phyloP scores from a whole-genome alignment of 2,797 vertebrate species.

The Buceros bicornis region DNA sequence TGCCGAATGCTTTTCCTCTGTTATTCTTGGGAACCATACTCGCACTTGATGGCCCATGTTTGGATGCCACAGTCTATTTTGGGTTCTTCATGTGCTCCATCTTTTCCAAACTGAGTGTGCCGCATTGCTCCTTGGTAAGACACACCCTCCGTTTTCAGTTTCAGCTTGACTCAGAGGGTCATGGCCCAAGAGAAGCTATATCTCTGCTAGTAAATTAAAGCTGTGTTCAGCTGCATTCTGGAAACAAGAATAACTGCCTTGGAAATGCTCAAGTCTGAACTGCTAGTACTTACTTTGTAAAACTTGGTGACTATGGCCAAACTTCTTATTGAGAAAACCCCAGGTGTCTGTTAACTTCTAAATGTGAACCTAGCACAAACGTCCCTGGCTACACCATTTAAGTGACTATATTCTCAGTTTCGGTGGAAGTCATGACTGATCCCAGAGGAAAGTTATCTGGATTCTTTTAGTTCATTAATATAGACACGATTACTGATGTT shows the following conservation, averaged over 20 bases:
- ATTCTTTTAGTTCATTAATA: conserved; percentile 1
- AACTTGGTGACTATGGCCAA: neutral
- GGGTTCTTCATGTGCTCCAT: neutral
- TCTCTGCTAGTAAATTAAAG: neutral
- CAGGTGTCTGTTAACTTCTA: neutral
- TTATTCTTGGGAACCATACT: neutral
- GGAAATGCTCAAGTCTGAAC: neutral
- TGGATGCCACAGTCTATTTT: neutral
- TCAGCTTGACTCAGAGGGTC: neutral
- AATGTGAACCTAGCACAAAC: neutral
- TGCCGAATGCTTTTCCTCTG: neutral
- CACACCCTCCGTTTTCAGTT: neutral
- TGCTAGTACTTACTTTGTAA: neutral
- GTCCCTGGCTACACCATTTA: fast-evolving
- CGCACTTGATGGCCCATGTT: neutral
- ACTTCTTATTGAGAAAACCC: neutral
- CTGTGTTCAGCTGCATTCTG: neutral
- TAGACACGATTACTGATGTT: neutral
- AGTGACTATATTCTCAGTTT: neutral
- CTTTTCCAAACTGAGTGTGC: neutral
- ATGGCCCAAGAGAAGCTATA: neutral
- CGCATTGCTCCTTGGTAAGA: neutral
- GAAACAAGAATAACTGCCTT: neutral
- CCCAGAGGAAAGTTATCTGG: neutral
- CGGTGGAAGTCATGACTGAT: neutral